Evolutionary conservation across 2,113 vertebrate genomes (phyloP), one percentile per base, ranked within the genome.

Genomic region (Phoenicopterus ruber): DNA sequence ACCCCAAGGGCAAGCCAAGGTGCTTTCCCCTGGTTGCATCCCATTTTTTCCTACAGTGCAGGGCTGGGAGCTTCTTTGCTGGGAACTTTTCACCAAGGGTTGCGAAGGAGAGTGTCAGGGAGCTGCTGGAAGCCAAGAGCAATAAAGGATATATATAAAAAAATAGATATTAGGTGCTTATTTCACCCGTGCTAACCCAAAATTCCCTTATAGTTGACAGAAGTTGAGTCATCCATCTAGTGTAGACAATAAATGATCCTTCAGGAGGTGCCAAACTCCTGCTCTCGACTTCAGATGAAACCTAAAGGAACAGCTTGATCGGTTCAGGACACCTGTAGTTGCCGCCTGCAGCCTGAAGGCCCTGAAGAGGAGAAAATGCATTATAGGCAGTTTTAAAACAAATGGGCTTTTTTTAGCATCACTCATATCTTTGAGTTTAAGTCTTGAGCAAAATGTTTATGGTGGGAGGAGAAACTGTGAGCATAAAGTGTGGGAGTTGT

Each of bases 401-500:
- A 63, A 63, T 4, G 16, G 6, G 8, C 8, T 62, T 36, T 72
- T 55, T 58, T 52, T 26, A 26, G 21, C 40, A 7, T 47, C 22
- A 47, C 29, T 13, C 17, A 1, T 21, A 17, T 11, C 34, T 85
- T 17, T 34, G 58, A 42, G 25, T n/a, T n/a, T n/a, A n/a, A n/a
- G n/a, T n/a, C n/a, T n/a, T n/a, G n/a, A 36, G 31, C 19, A 50
- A 58, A 77, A 11, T 1, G 0, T 32, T 24, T 25, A 10, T 9
- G 46, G 36, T 31, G 36, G 46, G 46, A n/a, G 54, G 13, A 52
- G 54, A 26, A 78, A 50, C 31, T 17, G 3, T 6, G 32, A 50
- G 31, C 14, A 9, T 28, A 2, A n/a, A n/a, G 7, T 2, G 4
- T 29, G 28, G 62, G 54, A n/a, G 12, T 19, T 0, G 2, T 7